Base-by-base conservation (phyloP, 2,797 vertebrate genomes). In the Gymnoscopelus microlampas region DNA sequence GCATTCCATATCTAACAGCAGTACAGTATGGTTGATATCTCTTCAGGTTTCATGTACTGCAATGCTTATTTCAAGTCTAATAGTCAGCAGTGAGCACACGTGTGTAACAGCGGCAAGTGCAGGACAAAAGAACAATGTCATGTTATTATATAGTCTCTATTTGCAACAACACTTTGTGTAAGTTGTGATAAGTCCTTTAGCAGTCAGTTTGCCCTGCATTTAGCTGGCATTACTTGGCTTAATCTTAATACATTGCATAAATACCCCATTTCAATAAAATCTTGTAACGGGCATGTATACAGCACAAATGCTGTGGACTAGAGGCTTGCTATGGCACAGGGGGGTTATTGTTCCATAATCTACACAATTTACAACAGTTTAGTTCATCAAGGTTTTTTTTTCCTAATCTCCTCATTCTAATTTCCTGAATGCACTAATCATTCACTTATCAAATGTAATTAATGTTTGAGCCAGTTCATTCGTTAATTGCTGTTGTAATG, bases 181-280 rank as follows among this genome's bases (percentile, higher is more conserved):
- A 66, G 10, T 70, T 76, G 68, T 56, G 13, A 66, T 73, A 82
- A 86, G 65, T 74, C 79, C 60, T 76, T 70, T 60, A 78, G 77
- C 71, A 69, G 72, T 70, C 80, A 44, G 39, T 87, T 87, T 68
- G 49, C 14, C n/a, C 26, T 0, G 3, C 66, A 66, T 79, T 81
- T 80, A 13, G 63, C 32, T 56, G 14, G 77, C 13, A 54, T 79
- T 73, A 10, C n/a, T n/a, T 3, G 32, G 5, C 50, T n/a, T 51
- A 51, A 15, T 60, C 57, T 44, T 10, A 74, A 66, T 65, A 13
- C 71, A 68, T 74, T 81, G 66, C 61, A 69, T 13, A 13, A 67
- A 35, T 60, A 71, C 47, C 14, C n/a, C 56, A 51, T 9, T 51
- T 62, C 23, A 50, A 59, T 75, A n/a, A 74, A 74, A 54, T 29